Evolutionary conservation across 2,888 invertebrate species (phyloP), one percentile per base, ranked within the genome.

Genomic region (Drosophila subsilvestris): DNA sequence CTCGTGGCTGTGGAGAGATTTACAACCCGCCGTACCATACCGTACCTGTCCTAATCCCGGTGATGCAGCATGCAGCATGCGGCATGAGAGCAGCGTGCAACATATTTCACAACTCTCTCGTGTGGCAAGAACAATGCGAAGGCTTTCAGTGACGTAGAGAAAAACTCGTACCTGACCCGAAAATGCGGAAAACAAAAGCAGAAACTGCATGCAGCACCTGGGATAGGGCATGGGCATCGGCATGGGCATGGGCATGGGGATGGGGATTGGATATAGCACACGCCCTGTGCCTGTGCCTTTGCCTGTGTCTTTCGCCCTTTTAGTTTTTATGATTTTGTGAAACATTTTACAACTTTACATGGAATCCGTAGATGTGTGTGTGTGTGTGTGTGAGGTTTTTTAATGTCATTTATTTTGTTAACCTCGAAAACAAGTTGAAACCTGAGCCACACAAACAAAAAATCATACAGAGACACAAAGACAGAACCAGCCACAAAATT

Each of bases 311-410:
- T 43, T 48, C 65, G 45, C 55, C 55, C 17, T 37, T 66, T 55
- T 6, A 51, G 58, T 50, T 79, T 80, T 88, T 89, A 89, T 82
- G 86, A 79, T 76, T 85, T 87, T 87, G 82, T 83, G 79, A 83
- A 81, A 87, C 76, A 89, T 89, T 83, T 83, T 89, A 83, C 86
- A 83, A 71, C 88, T 83, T 63, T 81, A 89, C 76, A 83, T 74
- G 80, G 89, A 89, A 83, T 76, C 56, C 17, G 49, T 55, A 47
- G 49, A 17, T 45, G 27, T 55, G 4, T 49, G 17, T 45, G 20
- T 14, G 5, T 37, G 20, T 55, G 51, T 55, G 27, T 12, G 50
- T 74, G 80, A 65, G 56, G 73, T 67, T 73, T 79, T 79, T 37
- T 37, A 66, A 80, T 72, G 75, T 76, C 68, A 57, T 75, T 83